A percentile compares a stretch with the other conserved stretches of the same genome.
These are phyloP conservation scores for Solenodon paradoxus DNA, from an alignment of 2,113 vertebrate genomes.

Conservation along the genomic window DNA sequence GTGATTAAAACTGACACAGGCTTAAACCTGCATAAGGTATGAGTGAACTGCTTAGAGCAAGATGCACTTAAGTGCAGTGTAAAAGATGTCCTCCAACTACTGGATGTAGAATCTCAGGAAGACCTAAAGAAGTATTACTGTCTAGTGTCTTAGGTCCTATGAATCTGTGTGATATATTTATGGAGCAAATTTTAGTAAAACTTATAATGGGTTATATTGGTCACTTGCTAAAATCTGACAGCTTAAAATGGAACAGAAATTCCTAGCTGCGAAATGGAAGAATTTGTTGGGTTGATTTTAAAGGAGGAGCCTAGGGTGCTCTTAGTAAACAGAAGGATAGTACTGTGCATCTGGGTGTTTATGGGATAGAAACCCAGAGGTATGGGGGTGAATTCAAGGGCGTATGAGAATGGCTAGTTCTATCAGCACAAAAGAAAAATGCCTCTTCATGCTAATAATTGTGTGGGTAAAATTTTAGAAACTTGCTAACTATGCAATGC, in stretches of 20 bases:
- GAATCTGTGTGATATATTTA: neutral
- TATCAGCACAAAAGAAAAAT: neutral
- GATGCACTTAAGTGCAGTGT: neutral
- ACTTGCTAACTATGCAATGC: neutral
- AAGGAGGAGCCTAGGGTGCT: neutral
- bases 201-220: neutral
- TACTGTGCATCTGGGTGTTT: neutral
- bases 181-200: neutral
- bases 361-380: neutral
- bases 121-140: neutral
- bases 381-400: neutral
- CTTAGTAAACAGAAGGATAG: neutral
- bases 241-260: neutral
- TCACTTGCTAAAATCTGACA: neutral
- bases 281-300: neutral
- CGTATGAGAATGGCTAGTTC: neutral
- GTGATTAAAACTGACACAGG: neutral
- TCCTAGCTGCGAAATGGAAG: neutral
- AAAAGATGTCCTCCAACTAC: neutral
- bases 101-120: neutral
- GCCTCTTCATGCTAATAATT: neutral
- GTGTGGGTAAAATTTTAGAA: constrained; percentile 4
- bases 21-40: neutral
- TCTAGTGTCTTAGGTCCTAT: neutral
- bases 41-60: neutral